These are phyloP conservation scores for Cisticola juncidis DNA, from an alignment of 2,113 vertebrate genomes.

Conservation along the genomic window DNA sequence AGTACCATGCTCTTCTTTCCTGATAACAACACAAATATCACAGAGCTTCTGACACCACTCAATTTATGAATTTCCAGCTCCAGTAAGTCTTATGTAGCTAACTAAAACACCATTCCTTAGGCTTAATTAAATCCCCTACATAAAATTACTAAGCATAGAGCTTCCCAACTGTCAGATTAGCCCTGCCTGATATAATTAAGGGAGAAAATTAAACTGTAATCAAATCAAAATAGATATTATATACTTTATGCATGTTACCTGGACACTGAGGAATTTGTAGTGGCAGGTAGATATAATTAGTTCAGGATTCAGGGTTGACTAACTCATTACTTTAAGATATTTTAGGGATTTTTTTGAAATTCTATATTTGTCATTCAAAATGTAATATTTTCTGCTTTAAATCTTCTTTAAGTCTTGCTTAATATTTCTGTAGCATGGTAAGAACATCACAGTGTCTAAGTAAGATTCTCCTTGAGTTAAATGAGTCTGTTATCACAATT, in stretches of 20 bases:
- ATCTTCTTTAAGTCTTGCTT: constrained; percentile 7
- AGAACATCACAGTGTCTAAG: not conserved
- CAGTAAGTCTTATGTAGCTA: not conserved
- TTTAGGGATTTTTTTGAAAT: not conserved
- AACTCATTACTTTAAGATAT: not conserved
- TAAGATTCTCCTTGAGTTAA: not conserved
- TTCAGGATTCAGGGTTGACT: not conserved
- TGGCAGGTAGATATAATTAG: not conserved
- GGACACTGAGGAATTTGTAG: not conserved
- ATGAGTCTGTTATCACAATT: constrained; percentile 8
- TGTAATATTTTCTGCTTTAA: constrained; percentile 7
- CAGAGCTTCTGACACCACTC: not conserved
- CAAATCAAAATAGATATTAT: constrained; percentile 6
- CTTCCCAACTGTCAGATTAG: constrained; percentile 47
- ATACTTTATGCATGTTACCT: not conserved
- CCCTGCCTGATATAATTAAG: not conserved
- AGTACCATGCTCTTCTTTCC: not conserved
- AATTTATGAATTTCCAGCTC: not conserved
- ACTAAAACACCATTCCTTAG: not conserved
- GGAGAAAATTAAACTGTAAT: constrained; percentile 33
- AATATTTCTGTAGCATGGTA: not conserved
- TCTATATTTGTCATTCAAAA: not conserved
- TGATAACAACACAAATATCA: not conserved
- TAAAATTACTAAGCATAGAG: not conserved
- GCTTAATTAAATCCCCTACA: constrained; percentile 29